Evolutionary conservation across 2,888 invertebrate species (phyloP).

Genomic region (Himalopsyche anomala): DNA sequence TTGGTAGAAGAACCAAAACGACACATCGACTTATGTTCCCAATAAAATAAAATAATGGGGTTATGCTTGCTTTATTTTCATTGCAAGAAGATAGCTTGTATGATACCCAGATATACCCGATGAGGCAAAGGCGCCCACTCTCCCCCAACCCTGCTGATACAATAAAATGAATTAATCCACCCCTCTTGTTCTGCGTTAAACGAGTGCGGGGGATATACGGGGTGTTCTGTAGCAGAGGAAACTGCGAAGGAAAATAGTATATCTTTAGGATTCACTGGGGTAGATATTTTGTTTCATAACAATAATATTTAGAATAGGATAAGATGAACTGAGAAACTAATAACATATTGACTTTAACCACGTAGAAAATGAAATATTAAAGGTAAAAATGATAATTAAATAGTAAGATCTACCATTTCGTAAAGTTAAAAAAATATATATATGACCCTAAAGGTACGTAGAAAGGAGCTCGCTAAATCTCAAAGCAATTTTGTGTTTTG

Average conservation of each 20-base stretch:
- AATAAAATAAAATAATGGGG: conserved; percentile 59
- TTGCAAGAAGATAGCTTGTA: conserved; percentile 60
- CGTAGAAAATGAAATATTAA: no score
- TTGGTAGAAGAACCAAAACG: conserved; percentile 45
- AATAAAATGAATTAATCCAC: conserved; percentile 65
- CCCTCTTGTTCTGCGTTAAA: conserved; percentile 62
- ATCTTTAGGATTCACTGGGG: conserved; percentile 44
- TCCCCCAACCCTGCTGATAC: conserved; percentile 54
- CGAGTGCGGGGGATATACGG: conserved; percentile 51
- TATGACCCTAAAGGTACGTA: no score
- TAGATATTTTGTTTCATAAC: neutral
- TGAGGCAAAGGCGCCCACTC: conserved; percentile 48
- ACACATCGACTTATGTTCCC: conserved; percentile 59
- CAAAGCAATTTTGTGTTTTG: no score
- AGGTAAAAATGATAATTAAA: no score
- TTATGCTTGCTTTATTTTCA: conserved; percentile 59
- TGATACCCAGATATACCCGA: conserved; percentile 47
- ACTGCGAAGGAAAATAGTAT: conserved; percentile 25
- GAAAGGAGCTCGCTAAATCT: no score
- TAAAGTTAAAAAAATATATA: no score
- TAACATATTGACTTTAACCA: no score
- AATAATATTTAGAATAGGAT: neutral
- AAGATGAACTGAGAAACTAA: no score
- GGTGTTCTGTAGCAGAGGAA: conserved; percentile 53
- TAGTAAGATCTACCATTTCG: no score